phyloP scores from a whole-genome alignment of 1,140 invertebrate genomes.

The Drosophila burlai region DNA sequence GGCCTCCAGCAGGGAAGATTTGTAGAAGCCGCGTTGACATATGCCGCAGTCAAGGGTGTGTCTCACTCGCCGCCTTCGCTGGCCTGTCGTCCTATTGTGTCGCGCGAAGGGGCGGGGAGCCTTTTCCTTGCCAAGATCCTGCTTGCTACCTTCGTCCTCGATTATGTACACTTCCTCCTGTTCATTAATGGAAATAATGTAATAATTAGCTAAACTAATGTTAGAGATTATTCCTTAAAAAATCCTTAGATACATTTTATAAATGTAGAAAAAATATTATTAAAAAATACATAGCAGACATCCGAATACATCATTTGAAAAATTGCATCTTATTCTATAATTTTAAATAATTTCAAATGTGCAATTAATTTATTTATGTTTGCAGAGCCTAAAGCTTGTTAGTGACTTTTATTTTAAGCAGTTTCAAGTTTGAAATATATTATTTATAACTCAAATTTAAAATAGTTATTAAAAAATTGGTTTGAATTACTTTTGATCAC shows the following conservation, averaged over 20 bases:
- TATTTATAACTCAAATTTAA: no score
- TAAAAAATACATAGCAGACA: background rate
- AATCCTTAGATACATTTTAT: background rate
- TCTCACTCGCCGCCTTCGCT: constrained; percentile 33
- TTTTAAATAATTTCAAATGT: no score
- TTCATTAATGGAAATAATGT: background rate
- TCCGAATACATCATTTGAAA: background rate
- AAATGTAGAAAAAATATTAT: background rate
- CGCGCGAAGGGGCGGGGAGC: background rate
- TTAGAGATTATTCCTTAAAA: background rate
- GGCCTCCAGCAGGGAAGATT: constrained; percentile 57
- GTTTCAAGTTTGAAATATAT: no score
- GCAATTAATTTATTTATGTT: no score
- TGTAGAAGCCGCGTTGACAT: constrained; percentile 67
- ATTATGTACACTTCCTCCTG: constrained; percentile 70
- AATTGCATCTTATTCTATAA: no score
- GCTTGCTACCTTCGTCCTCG: constrained; percentile 49
- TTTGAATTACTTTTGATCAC: no score
- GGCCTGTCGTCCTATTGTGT: constrained; percentile 1
- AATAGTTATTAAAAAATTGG: no score
- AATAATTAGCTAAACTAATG: background rate
- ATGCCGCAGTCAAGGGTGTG: constrained; percentile 53
- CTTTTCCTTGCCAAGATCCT: constrained; percentile 40
- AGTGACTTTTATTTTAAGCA: no score
- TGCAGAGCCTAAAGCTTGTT: no score